These are phyloP conservation scores for Sinocyclocheilus maitianheensis DNA, from an alignment of 2,113 vertebrate species.

Conservation along the genomic window DNA sequence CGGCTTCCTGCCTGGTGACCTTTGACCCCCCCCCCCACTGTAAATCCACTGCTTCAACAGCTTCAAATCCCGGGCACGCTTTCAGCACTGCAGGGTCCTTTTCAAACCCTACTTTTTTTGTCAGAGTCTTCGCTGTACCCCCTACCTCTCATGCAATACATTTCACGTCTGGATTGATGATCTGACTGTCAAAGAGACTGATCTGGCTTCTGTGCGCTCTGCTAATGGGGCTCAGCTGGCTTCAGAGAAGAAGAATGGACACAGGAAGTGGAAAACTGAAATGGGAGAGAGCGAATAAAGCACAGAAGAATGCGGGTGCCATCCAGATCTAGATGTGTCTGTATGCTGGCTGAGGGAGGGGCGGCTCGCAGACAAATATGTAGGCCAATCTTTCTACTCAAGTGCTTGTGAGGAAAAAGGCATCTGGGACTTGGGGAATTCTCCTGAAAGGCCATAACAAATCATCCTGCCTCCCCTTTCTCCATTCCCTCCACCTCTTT, in stretches of 20 bases:
- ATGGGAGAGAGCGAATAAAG: conserved; percentile 2
- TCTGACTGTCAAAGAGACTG: conserved; percentile 46
- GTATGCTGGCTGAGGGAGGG: conserved; percentile 18
- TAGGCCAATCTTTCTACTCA: conserved; percentile 77
- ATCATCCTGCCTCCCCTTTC: conserved; percentile 12
- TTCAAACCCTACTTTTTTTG: not conserved
- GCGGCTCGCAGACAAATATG: conserved; percentile 56
- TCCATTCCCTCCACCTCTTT: not conserved
- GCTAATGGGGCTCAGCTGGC: conserved; percentile 45
- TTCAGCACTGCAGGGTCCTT: conserved; percentile 20
- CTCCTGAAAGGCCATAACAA: conserved; percentile 35
- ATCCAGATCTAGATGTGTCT: not conserved
- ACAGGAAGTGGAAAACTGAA: not conserved
- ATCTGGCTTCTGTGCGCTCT: conserved; percentile 43
- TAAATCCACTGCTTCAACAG: conserved; percentile 15
- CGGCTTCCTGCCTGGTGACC: conserved; percentile 35
- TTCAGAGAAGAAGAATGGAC: conserved; percentile 28
- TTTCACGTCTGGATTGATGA: conserved; percentile 40
- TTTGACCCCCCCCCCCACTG: conserved; percentile 38
- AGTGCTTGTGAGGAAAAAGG: conserved; percentile 64
- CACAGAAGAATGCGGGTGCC: conserved; percentile 1
- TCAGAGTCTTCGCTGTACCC: not conserved
- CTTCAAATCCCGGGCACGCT: conserved; percentile 1
- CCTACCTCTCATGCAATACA: conserved; percentile 2
- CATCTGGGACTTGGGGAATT: conserved; percentile 54